A percentile compares a stretch with the other conserved stretches of the same genome.
Evolutionary conservation across 2,797 vertebrate species (phyloP).

Genomic region (Macropodus opercularis): DNA sequence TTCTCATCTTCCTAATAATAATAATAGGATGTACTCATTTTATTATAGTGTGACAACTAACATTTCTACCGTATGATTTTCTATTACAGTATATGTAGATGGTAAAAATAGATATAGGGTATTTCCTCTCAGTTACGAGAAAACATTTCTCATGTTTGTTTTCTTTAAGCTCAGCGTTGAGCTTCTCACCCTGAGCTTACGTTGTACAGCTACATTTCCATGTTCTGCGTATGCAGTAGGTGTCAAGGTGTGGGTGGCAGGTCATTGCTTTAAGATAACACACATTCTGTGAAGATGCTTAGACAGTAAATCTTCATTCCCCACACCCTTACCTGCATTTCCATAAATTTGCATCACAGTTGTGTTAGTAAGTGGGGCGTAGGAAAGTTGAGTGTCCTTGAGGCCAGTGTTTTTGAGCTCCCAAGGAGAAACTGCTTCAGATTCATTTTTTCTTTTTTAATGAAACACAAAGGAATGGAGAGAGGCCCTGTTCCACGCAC

Average conservation of each 20-base stretch:
- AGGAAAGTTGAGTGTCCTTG: conserved; percentile 61
- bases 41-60: no score
- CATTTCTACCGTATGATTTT: no score
- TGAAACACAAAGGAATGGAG: conserved; percentile 29
- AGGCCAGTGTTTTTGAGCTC: conserved; percentile 44
- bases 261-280: conserved; percentile 39
- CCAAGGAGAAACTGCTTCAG: conserved; percentile 56
- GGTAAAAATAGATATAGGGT: no score
- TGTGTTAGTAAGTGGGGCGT: conserved; percentile 40
- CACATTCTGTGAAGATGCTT: conserved; percentile 46
- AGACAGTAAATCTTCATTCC: conserved; percentile 44
- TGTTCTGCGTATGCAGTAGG: conserved; percentile 8
- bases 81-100: no score
- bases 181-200: not conserved
- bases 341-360: conserved; percentile 65
- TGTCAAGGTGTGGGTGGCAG: conserved; percentile 31
- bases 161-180: conserved; percentile 1
- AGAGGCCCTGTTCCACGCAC: conserved; percentile 36
- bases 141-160: not conserved
- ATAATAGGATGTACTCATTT: no score
- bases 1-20: no score
- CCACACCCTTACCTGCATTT: conserved; percentile 42
- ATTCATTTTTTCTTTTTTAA: conserved; percentile 4
- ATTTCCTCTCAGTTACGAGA: not conserved
- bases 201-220: not conserved